Base-by-base conservation (phyloP, 2,797 vertebrate genomes). In the Phoebastria nigripes region DNA sequence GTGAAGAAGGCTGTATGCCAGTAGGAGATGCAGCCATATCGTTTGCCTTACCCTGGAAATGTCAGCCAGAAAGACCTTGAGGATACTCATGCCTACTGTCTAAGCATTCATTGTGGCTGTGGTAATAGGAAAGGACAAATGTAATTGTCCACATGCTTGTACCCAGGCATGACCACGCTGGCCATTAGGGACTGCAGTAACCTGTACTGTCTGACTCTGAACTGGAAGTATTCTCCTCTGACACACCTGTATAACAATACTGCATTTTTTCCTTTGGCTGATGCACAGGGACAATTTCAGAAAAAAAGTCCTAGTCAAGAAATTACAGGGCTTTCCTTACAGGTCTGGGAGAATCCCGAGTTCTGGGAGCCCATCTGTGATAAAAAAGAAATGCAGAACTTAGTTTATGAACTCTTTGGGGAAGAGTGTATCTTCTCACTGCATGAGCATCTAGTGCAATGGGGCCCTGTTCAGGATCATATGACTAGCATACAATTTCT, bases 41-140 rank as follows among this genome's bases (percentile, higher is more conserved):
- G 52, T 84, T 96, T 90, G 47, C 19, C 42, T 95, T 74, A 46
- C 61, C 15, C 13, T 56, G 67, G 79, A 96, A 93, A 95, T 88
- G 69, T 76, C 92, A 94, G 76, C 70, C 90, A 94, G 85, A 37
- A 79, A 82, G 55, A 66, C 44, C 91, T 59, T 88, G 42, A 86
- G 87, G 55, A 94, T 44, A 78, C 37, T 78, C 21, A 2, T 49
- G 70, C 31, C 71, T 86, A 55, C 89, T 72, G 31, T 37, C 79
- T 55, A 46, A 85, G 25, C 55, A 55, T 18, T 87, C 41, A 10
- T 20, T 0, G 0, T 24, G 37, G 37, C 71, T 91, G 22, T 15
- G 14, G 41, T 56, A 51, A 52, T 4, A 67, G 61, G 39, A 86
- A 71, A 63, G 76, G 33, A 41, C 42, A 87, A 86, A 69, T 20